Evolutionary conservation across 2,888 invertebrate genomes (phyloP).

Genomic region (Thereva nobilitata): DNA sequence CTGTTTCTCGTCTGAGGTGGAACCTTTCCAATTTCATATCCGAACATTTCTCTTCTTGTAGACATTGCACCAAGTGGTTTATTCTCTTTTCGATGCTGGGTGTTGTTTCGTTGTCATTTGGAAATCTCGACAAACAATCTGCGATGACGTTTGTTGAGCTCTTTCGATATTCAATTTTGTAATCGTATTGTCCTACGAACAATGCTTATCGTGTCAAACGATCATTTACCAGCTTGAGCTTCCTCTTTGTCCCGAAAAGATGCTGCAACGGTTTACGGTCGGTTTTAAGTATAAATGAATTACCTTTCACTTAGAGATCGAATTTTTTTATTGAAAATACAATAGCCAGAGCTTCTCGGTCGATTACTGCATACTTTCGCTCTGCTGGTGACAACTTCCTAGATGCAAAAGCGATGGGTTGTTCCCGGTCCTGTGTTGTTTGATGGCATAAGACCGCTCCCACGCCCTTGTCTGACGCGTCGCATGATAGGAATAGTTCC

Average conservation of each 20-base stretch:
- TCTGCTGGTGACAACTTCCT: background rate
- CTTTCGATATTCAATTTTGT: background rate
- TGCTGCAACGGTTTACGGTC: background rate
- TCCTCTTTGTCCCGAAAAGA: background rate
- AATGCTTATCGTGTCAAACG: background rate
- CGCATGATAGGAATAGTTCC: background rate
- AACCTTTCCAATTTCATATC: too few relatives aligned
- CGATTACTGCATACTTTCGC: background rate
- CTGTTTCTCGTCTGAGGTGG: too few relatives aligned
- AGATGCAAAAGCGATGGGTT: conserved; percentile 6
- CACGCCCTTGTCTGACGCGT: background rate
- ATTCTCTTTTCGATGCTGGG: too few relatives aligned
- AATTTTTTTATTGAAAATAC: too few relatives aligned
- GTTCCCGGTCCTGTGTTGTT: background rate
- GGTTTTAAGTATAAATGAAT: background rate
- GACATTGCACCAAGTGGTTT: too few relatives aligned
- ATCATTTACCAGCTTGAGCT: too few relatives aligned
- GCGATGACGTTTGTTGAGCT: background rate
- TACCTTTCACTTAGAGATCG: conserved; percentile 2
- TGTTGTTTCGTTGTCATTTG: too few relatives aligned
- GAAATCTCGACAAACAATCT: background rate
- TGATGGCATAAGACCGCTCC: background rate
- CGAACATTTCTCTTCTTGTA: too few relatives aligned
- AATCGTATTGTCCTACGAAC: background rate
- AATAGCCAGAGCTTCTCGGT: too few relatives aligned